These are phyloP conservation scores for Spea multiplicata DNA, from an alignment of 2,113 vertebrate species.

Conservation along the genomic window DNA sequence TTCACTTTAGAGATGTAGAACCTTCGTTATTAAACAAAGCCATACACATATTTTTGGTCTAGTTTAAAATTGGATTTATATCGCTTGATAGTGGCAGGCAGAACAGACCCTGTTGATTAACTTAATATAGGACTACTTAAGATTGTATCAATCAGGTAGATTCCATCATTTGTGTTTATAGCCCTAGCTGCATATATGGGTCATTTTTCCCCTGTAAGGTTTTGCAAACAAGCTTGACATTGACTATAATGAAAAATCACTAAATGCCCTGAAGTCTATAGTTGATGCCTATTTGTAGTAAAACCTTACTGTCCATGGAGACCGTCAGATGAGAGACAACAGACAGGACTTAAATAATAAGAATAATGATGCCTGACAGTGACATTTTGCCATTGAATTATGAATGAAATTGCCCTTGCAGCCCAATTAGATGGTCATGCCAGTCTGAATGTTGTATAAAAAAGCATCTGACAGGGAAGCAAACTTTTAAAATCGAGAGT, in stretches of 20 bases:
- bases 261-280: conserved; percentile 40
- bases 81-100: too few relatives aligned
- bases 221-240: conserved; percentile 18
- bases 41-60: too few relatives aligned
- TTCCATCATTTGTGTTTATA: conserved; percentile 8
- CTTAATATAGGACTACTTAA: too few relatives aligned
- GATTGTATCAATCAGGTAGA: too few relatives aligned
- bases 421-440: conserved; percentile 34
- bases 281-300: conserved; percentile 23
- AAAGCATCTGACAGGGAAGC: conserved; percentile 1
- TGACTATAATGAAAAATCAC: conserved; percentile 34
- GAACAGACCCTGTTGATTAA: too few relatives aligned
- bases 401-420: conserved; percentile 36
- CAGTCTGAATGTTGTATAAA: conserved; percentile 14
- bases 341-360: conserved; percentile 25
- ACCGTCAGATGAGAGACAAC: conserved; percentile 39
- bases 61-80: too few relatives aligned
- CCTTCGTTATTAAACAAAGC: too few relatives aligned
- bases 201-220: conserved; percentile 14
- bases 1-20: too few relatives aligned
- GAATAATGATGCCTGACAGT: conserved; percentile 47
- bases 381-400: conserved; percentile 44
- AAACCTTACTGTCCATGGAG: conserved; percentile 31
- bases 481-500: neutral
- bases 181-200: conserved; percentile 22